Base-by-base conservation (phyloP, 1,140 invertebrate genomes). In the Bombus cullumanus region DNA sequence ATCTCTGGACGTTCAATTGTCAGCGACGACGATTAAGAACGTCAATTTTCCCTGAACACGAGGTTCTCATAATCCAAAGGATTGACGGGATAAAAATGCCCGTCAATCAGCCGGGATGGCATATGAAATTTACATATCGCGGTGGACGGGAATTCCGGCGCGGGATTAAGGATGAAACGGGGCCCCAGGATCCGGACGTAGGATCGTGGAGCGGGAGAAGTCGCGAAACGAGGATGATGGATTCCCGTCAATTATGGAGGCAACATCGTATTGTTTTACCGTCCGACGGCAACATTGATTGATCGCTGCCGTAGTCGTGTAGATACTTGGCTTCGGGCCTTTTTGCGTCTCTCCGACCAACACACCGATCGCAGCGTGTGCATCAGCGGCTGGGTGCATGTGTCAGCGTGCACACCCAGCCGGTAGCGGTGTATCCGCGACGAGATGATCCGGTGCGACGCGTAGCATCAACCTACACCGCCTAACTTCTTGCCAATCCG, bases 231-330 rank as follows among this genome's bases (percentile, higher is more conserved):
- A 91, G 92, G 92, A 95, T 95, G 95, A 95, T 95, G 93, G 94
- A 95, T 95, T 93, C 94, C 94, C 94, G 94, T 95, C 95, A 95
- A 95, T 95, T 95, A 95, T 94, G 91, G 94, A 93, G 90, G 94
- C 92, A 95, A 94, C 94, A 95, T 95, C 93, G 94, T 95, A 95
- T 95, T 95, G 95, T 95, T 95, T 95, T 95, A 95, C 92, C 93
- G 92, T 94, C 93, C 83, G 91, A 92, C 92, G 91, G 91, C 89
- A 95, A 95, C 94, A 94, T 95, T 95, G 95, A 95, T 95, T 92
- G 94, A 95, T 95, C 78, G 93, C 90, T 88, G 83, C 84, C 83
- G 81, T 73, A 41, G 71, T 83, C 89, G 79, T 91, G 91, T 92
- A 92, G 83, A 88, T 89, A 90, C 91, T 92, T 92, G 90, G 86